Evolutionary conservation across 1,140 invertebrate genomes (phyloP).

Genomic region (Lepidurus couesii): DNA sequence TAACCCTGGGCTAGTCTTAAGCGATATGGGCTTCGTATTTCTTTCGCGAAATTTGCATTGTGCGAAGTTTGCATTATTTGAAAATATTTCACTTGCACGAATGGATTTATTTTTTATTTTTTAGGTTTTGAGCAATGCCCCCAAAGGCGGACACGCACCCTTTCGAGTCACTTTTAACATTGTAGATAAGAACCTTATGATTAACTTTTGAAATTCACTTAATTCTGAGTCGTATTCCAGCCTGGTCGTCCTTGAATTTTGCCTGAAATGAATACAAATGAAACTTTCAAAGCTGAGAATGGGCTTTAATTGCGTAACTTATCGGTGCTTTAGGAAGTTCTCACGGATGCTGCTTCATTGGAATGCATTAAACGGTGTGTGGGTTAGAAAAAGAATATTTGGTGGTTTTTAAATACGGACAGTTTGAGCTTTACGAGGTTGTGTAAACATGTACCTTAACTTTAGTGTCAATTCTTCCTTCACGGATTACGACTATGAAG

Average conservation of each 20-base stretch:
- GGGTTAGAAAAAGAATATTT: not conserved
- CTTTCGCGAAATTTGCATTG: not conserved
- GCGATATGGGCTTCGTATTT: no score
- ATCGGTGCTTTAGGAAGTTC: not conserved
- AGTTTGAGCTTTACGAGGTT: not conserved
- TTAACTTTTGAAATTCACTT: not conserved
- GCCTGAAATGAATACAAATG: constrained; percentile 3
- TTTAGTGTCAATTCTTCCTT: constrained; percentile 29
- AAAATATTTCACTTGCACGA: not conserved
- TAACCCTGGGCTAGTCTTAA: no score
- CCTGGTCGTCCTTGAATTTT: not conserved
- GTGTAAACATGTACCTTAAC: not conserved
- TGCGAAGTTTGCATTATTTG: not conserved
- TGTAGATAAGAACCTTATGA: not conserved
- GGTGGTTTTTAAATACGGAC: not conserved
- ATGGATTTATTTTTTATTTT: no score
- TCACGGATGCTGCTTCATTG: not conserved
- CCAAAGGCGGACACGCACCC: not conserved
- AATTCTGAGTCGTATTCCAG: constrained; percentile 9
- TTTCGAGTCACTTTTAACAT: not conserved
- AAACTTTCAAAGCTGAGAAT: no score
- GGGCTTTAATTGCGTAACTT: no score
- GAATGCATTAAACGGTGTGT: not conserved
- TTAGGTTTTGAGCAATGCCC: no score
- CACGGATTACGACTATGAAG: constrained; percentile 14